Percentiles rank a stretch among this genome's conserved stretches.
Evolutionary conservation across 2,113 vertebrate species (phyloP).

Genomic region (Apodemus speciosus): DNA sequence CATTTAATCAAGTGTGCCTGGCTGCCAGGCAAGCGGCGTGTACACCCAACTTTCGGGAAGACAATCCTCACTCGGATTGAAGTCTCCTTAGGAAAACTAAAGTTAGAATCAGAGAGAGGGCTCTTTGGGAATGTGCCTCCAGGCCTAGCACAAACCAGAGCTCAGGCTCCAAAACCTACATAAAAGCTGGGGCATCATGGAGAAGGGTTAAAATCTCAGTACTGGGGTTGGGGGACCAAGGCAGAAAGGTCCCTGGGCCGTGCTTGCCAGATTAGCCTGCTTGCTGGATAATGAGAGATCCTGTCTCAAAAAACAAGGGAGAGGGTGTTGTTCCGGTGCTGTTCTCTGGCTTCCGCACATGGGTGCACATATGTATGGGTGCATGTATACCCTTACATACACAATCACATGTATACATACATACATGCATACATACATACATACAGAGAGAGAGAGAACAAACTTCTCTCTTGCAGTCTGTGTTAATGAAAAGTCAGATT

Average conservation of each 20-base stretch:
- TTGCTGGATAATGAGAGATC: neutral
- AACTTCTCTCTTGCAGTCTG: neutral
- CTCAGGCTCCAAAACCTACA: too few species aligned
- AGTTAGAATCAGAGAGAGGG: neutral
- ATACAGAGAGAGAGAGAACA: neutral
- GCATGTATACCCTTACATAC: neutral
- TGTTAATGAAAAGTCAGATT: neutral
- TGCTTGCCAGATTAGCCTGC: neutral
- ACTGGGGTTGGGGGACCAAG: neutral
- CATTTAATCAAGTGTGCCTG: slow-evolving; percentile 45
- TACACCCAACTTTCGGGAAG: neutral
- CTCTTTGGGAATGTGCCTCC: neutral
- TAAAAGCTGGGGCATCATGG: neutral
- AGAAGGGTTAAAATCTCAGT: neutral
- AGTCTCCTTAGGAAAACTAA: neutral
- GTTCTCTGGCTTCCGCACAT: neutral
- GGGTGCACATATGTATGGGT: neutral
- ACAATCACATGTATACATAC: neutral
- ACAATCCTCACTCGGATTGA: neutral
- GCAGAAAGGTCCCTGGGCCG: neutral
- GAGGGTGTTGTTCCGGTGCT: too few species aligned
- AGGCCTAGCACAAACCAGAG: too few species aligned
- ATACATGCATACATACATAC: neutral
- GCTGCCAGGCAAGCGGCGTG: neutral
- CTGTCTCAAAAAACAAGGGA: too few species aligned